Evolutionary conservation across 2,113 vertebrate genomes (phyloP).

Genomic region (Pachycephala philippinensis): DNA sequence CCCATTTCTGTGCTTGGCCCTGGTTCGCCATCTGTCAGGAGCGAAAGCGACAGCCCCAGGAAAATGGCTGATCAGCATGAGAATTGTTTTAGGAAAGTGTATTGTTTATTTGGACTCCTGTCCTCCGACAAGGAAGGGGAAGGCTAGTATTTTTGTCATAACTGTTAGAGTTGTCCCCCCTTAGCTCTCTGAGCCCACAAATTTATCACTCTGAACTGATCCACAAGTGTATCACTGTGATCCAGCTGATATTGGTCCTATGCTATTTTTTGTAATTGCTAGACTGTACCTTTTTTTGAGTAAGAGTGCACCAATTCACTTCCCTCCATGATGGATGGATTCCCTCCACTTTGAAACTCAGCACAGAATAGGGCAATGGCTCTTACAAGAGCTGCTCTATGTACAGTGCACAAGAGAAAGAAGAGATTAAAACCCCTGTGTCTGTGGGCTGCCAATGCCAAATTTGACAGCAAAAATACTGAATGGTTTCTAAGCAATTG

Average conservation of each 20-base stretch:
- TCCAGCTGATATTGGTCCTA: neutral
- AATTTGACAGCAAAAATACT: neutral
- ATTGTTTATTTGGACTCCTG: neutral
- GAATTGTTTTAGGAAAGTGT: neutral
- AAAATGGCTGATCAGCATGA: neutral
- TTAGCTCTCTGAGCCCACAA: neutral
- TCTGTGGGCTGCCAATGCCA: neutral
- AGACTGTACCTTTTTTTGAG: neutral
- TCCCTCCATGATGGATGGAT: neutral
- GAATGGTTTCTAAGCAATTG: neutral
- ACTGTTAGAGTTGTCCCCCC: neutral
- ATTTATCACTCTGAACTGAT: neutral
- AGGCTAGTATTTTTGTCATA: neutral
- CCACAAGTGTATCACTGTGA: neutral
- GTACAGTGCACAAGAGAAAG: neutral
- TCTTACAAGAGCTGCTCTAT: neutral
- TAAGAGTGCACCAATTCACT: neutral
- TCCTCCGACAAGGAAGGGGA: neutral
- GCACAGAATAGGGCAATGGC: neutral
- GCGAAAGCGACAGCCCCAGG: neutral
- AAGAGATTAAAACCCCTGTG: neutral
- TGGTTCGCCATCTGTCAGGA: neutral
- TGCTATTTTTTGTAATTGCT: neutral
- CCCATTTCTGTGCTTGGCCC: neutral
- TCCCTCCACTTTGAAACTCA: neutral